These are phyloP conservation scores for Papilio glaucus DNA, from an alignment of 1,140 invertebrate genomes.

Conservation along the genomic window DNA sequence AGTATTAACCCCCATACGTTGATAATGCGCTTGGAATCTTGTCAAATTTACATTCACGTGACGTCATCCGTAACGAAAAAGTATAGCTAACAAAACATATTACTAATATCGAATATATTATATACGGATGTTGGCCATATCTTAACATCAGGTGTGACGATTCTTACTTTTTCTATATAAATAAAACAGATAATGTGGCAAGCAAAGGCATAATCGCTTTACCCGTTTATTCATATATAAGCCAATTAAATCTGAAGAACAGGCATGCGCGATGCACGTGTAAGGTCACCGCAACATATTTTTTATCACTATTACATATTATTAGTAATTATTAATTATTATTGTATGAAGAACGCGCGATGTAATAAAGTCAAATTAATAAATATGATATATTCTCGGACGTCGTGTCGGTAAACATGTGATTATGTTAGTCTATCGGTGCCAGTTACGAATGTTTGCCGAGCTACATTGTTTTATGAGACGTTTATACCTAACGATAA, in stretches of 20 bases:
- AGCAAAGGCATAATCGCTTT: constrained; percentile 34
- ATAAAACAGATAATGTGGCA: constrained; percentile 31
- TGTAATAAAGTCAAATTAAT: constrained; percentile 9
- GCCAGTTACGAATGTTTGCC: constrained; percentile 11
- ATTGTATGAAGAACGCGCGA: neutral
- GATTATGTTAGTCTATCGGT: constrained; percentile 5
- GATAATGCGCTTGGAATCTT: no score
- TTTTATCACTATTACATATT: constrained; percentile 39
- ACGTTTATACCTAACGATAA: constrained; percentile 5
- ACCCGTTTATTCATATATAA: constrained; percentile 36
- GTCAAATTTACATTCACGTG: no score
- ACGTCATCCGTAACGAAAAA: no score
- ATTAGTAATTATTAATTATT: constrained; percentile 30
- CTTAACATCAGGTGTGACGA: neutral
- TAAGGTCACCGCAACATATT: constrained; percentile 27
- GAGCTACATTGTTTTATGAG: constrained; percentile 10
- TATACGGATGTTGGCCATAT: neutral
- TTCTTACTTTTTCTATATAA: constrained; percentile 1
- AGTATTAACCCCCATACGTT: no score
- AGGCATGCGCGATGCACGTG: constrained; percentile 34
- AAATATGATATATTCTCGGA: neutral
- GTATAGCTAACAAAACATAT: no score
- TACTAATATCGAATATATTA: neutral
- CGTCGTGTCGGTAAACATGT: neutral
- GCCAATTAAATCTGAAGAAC: constrained; percentile 38